Base-by-base conservation (phyloP, 2,113 vertebrate genomes). In the Pterocles orientalis region DNA sequence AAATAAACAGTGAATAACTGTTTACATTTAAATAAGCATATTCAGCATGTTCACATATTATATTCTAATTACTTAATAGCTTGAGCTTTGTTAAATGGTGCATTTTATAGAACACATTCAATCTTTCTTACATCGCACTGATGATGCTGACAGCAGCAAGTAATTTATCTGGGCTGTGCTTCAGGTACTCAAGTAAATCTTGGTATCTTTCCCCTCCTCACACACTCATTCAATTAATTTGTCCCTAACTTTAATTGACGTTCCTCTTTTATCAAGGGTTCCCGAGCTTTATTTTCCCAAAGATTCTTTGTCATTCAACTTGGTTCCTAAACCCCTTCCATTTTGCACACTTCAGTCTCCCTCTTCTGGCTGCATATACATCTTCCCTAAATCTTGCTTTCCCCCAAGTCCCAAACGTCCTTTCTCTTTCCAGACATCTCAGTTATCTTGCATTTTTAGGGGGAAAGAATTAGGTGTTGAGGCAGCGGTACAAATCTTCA, bases 61-160 rank as follows among this genome's bases (percentile, higher is more conserved):
- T 94, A 94, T 92, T 94, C 86, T 94, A 96, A 96, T 96, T 94
- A 96, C 95, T 96, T 96, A 94, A 97, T 96, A 94, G 88, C 88
- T 77, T 95, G 84, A 92, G 94, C 92, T 93, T 93, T 91, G 92
- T 96, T 94, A 96, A 96, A 94, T 3, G 0, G 73, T 92, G 80
- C 88, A 54, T 94, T 95, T 97, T 96, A 96, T 43, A 94, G 73
- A 14, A 5, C 9, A 6, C 83, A 91, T 94, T 94, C 94, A 94
- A 92, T 96, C 95, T 96, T 87, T 94, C 91, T 80, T 91, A 87
- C 66, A 65, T 89, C 15, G 20, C 58, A 77, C 18, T 77, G 78
- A 54, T 73, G 88, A 94, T 94, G 95, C 94, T 95, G 96, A 94
- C 94, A 87, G 75, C 76, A 88, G 94, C 95, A 93, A 96, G 80